These are phyloP conservation scores for Lasioglossum albipes DNA, from an alignment of 1,140 invertebrate genomes.

Conservation along the genomic window DNA sequence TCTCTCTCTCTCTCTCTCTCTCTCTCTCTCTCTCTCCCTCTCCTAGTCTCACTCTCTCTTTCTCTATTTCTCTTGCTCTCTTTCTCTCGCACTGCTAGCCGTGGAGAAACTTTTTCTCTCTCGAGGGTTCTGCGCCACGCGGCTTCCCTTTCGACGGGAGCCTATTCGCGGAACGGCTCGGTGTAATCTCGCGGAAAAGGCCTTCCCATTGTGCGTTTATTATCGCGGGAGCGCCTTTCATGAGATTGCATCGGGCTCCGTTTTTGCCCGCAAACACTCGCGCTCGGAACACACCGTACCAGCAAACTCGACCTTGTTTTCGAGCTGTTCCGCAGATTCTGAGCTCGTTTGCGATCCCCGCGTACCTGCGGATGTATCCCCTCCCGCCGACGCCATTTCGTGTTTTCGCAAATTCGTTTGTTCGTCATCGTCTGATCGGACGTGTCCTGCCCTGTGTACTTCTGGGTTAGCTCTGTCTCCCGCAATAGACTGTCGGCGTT, in stretches of 20 bases:
- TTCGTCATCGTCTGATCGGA: no score
- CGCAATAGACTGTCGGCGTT: no score
- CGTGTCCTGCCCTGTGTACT: no score
- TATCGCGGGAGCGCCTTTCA: neutral
- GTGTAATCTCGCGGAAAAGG: constrained; percentile 1
- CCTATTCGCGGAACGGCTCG: neutral
- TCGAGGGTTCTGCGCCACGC: neutral
- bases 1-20: no score
- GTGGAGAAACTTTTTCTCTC: neutral
- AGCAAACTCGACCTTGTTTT: neutral
- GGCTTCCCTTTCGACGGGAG: neutral
- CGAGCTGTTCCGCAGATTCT: neutral
- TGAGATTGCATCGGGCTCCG: neutral
- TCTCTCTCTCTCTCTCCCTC: no score
- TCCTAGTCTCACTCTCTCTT: no score
- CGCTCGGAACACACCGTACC: neutral
- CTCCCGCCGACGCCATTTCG: no score
- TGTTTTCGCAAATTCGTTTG: no score
- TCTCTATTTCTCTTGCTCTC: no score
- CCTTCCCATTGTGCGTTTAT: neutral
- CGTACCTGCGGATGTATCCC: no score
- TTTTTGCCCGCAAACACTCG: constrained; percentile 6
- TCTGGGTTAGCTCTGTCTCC: no score
- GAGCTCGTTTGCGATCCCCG: neutral
- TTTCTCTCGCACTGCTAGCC: no score